phyloP scores from a whole-genome alignment of 2,797 vertebrate genomes.

The Okamejei kenojei region DNA sequence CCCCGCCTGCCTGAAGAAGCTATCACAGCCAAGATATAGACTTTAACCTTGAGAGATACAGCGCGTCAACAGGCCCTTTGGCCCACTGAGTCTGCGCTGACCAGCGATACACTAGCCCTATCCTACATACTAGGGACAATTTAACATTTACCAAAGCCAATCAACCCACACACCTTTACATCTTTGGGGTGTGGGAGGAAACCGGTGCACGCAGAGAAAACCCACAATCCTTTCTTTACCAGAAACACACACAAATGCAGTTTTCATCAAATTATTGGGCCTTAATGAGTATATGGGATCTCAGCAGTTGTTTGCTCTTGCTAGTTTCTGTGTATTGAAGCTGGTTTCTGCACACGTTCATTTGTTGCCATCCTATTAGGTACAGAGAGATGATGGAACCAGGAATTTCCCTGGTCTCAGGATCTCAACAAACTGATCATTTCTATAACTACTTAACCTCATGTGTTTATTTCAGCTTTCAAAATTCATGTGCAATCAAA shows the following conservation, averaged over 20 bases:
- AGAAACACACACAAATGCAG: background rate
- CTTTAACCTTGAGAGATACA: too few relatives aligned
- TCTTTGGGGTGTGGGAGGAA: too few relatives aligned
- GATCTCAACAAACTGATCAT: background rate
- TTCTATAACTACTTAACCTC: background rate
- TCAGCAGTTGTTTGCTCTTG: background rate
- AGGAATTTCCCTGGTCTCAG: background rate
- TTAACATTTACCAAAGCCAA: too few relatives aligned
- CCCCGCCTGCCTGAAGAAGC: background rate
- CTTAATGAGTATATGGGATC: background rate
- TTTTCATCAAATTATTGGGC: background rate
- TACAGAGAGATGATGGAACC: background rate
- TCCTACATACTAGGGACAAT: too few relatives aligned
- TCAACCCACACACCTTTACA: too few relatives aligned
- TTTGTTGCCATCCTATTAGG: background rate
- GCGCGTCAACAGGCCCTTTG: too few relatives aligned
- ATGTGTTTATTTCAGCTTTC: background rate
- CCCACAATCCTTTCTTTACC: background rate
- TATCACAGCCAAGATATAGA: background rate
- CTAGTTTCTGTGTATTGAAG: background rate
- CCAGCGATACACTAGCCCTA: too few relatives aligned
- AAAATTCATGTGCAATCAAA: background rate
- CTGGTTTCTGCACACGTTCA: background rate
- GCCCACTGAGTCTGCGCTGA: too few relatives aligned
- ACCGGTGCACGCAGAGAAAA: too few relatives aligned